Conservation (phyloP, 2,888 invertebrate species). For the Hypena proboscidalis region DNA sequence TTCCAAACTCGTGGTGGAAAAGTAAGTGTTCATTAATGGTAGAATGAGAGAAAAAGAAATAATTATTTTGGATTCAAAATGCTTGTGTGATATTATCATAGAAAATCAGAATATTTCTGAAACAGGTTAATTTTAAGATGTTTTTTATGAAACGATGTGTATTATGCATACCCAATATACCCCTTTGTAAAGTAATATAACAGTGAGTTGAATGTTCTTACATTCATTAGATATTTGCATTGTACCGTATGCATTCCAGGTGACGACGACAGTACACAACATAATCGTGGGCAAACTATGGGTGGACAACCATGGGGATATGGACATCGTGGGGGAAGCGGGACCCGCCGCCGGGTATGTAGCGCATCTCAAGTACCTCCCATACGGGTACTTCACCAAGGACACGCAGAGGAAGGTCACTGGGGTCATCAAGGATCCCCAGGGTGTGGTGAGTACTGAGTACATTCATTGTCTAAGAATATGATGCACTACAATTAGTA, state of each 20-base stretch:
- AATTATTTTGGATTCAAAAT: too few relatives aligned
- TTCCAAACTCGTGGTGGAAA: too few relatives aligned
- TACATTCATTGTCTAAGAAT: not conserved
- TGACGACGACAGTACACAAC: conserved; percentile 99
- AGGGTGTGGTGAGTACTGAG: conserved; percentile 86
- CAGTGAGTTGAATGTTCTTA: too few relatives aligned
- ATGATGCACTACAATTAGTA: too few relatives aligned
- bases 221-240: conserved; percentile 20
- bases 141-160: too few relatives aligned
- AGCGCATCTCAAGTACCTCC: conserved; percentile 98
- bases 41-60: too few relatives aligned
- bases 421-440: conserved; percentile 90
- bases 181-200: too few relatives aligned
- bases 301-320: conserved; percentile 99
- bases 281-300: conserved; percentile 99
- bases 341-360: conserved; percentile 96
- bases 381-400: conserved; percentile 99
- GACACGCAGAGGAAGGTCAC: conserved; percentile 97
- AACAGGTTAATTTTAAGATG: too few relatives aligned
- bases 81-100: too few relatives aligned
- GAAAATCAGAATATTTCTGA: too few relatives aligned
- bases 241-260: conserved; percentile 66
- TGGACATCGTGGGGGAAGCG: conserved; percentile 94
- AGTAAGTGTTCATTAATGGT: too few relatives aligned
- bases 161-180: too few relatives aligned